Percentiles rank a stretch among this genome's conserved stretches.
phyloP scores from a whole-genome alignment of 2,113 vertebrate genomes.

The Plecotus auritus region DNA sequence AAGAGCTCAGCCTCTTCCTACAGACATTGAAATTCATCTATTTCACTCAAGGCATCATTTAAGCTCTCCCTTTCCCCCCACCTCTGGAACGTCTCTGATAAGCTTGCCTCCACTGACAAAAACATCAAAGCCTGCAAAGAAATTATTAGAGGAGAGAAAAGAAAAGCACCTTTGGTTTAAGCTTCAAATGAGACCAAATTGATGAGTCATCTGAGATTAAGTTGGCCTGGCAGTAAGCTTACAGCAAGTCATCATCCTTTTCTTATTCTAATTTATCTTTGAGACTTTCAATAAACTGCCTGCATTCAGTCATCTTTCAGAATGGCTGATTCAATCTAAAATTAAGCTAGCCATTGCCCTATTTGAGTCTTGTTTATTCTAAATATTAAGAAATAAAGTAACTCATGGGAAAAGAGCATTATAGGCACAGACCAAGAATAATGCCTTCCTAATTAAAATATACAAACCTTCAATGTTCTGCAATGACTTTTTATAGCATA shows the following conservation, averaged over 20 bases:
- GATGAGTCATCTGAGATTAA: conserved; percentile 41
- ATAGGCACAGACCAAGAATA: background rate
- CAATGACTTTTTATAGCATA: background rate
- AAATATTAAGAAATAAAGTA: conserved; percentile 45
- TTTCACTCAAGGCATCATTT: conserved; percentile 56
- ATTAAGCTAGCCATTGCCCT: background rate
- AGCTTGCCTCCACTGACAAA: conserved; percentile 69
- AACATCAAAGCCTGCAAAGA: conserved; percentile 71
- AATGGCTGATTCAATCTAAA: background rate
- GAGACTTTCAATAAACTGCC: conserved; percentile 15
- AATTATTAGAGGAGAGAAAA: conserved; percentile 63
- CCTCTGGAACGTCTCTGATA: conserved; percentile 69
- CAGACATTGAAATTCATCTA: conserved; percentile 63
- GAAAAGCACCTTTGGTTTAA: conserved; percentile 65
- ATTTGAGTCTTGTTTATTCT: conserved; percentile 2
- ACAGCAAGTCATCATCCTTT: background rate
- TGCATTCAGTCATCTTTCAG: background rate
- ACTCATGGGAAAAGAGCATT: background rate
- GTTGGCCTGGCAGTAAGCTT: background rate
- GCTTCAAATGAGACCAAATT: conserved; percentile 68
- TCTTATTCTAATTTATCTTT: conserved; percentile 45
- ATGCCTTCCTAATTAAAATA: background rate
- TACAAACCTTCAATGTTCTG: background rate
- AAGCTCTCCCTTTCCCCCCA: conserved; percentile 63
- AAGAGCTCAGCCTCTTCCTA: conserved; percentile 63